Conservation (phyloP, 2,888 invertebrate genomes). For the Melanostoma mellinum region DNA sequence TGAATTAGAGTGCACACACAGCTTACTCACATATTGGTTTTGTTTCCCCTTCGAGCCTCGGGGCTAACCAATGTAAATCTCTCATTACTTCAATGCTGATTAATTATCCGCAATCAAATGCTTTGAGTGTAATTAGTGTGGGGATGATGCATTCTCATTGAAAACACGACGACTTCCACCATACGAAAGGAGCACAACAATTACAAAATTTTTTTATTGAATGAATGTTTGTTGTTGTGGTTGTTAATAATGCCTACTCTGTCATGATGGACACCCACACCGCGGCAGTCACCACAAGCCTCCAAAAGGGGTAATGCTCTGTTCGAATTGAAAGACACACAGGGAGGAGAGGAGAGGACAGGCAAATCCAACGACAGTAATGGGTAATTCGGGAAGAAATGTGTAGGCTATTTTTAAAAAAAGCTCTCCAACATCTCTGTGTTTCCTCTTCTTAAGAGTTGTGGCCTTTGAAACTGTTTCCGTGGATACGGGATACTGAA, state of each 20-base stretch:
- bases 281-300: background rate
- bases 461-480: constrained; percentile 33
- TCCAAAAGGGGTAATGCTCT: constrained; percentile 46
- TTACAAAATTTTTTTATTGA: constrained; percentile 28
- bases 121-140: constrained; percentile 60
- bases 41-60: background rate
- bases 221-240: constrained; percentile 11
- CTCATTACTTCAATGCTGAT: constrained; percentile 66
- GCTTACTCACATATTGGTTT: constrained; percentile 14
- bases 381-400: constrained; percentile 38
- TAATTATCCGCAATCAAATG: constrained; percentile 71
- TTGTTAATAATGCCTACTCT: constrained; percentile 2
- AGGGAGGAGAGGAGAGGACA: background rate
- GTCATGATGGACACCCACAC: background rate
- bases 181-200: constrained; percentile 27
- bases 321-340: constrained; percentile 24
- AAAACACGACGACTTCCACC: constrained; percentile 16
- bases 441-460: constrained; percentile 19
- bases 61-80: constrained; percentile 37
- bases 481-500: constrained; percentile 9
- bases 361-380: constrained; percentile 22
- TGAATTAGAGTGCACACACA: constrained; percentile 24
- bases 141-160: constrained; percentile 65
- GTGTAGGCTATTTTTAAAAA: constrained; percentile 50
- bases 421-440: constrained; percentile 18